Base-by-base conservation (phyloP, 2,888 invertebrate genomes). In the Platypus cylindrus region DNA sequence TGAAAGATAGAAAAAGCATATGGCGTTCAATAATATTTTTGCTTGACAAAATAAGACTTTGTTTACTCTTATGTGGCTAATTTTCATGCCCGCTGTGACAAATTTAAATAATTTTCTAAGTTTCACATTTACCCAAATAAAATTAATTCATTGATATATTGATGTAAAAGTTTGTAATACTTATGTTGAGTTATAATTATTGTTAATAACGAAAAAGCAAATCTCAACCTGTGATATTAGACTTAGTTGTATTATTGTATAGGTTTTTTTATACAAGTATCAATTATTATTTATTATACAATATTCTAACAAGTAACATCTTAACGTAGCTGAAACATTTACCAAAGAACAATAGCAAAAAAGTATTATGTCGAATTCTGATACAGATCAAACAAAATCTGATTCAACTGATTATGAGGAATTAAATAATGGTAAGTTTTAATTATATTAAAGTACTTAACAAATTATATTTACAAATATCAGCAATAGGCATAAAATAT, bases 211-310 rank as follows among this genome's bases (percentile, higher is more conserved):
- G 51, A 53, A 52, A 45, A 48, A 45, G 52, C 52, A n/a, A n/a
- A n/a, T n/a, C n/a, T n/a, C 53, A 50, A 52, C 52, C 56, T 56
- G 56, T 56, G 56, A 56, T 56, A 56, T 55, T 56, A 54, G 54
- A 45, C 45, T 54, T 54, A 55, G 54, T 54, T 55, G 48, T 51
- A 44, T 48, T n/a, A 50, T 49, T 50, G 46, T 49, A 51, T 52
- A 54, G 50, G 51, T 51, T 53, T 49, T 49, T 52, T 51, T 54
- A 52, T 52, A 54, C 54, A 51, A 48, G 41, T 51, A 51, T 52
- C 45, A 48, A 53, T 53, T 53, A n/a, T n/a, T n/a, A 52, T 53
- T 53, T 53, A 51, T 51, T 51, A 49, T 51, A 52, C 48, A 48
- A 44, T 41, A 40, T 49, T n/a, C n/a, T n/a, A n/a, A n/a, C n/a